Percentiles rank a stretch among this genome's conserved stretches.
Evolutionary conservation across 2,888 invertebrate species (phyloP).

Genomic region (Leucophenga montana): DNA sequence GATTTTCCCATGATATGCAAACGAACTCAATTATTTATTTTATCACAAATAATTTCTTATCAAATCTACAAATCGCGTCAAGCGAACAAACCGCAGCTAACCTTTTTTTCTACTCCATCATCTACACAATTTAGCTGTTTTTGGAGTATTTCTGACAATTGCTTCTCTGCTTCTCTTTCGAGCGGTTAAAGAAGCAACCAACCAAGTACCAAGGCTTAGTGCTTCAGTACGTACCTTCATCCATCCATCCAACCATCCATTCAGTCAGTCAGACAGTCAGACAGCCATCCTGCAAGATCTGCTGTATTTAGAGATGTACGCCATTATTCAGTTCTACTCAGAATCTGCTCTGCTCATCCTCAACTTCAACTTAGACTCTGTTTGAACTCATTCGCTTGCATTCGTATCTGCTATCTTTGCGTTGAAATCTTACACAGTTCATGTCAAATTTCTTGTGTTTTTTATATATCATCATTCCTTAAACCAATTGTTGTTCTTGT

Average conservation of each 20-base stretch:
- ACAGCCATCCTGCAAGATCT: slow-evolving; percentile 26
- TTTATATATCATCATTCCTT: slow-evolving; percentile 61
- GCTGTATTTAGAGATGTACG: slow-evolving; percentile 53
- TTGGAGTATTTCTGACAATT: slow-evolving; percentile 66
- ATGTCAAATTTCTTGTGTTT: slow-evolving; percentile 66
- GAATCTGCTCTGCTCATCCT: background rate
- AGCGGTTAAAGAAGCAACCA: background rate
- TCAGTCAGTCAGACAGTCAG: slow-evolving; percentile 16
- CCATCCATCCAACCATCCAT: slow-evolving; percentile 33
- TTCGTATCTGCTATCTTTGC: slow-evolving; percentile 65
- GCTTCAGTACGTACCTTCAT: slow-evolving; percentile 5
- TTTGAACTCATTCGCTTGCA: slow-evolving; percentile 52
- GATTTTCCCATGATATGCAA: slow-evolving; percentile 70
- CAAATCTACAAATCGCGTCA: slow-evolving; percentile 63
- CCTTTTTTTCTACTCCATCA: slow-evolving; percentile 47
- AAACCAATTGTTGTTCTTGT: slow-evolving; percentile 18
- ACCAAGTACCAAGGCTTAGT: background rate
- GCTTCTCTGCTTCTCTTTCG: slow-evolving; percentile 24
- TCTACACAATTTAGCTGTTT: slow-evolving; percentile 56
- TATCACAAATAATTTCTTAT: slow-evolving; percentile 67
- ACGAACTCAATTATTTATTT: slow-evolving; percentile 71
- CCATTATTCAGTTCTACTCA: slow-evolving; percentile 58
- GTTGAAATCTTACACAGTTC: slow-evolving; percentile 63
- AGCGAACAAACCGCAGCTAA: slow-evolving; percentile 34
- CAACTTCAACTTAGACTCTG: slow-evolving; percentile 1